phyloP scores from a whole-genome alignment of 1,140 invertebrate genomes.

The Ericerus pela region DNA sequence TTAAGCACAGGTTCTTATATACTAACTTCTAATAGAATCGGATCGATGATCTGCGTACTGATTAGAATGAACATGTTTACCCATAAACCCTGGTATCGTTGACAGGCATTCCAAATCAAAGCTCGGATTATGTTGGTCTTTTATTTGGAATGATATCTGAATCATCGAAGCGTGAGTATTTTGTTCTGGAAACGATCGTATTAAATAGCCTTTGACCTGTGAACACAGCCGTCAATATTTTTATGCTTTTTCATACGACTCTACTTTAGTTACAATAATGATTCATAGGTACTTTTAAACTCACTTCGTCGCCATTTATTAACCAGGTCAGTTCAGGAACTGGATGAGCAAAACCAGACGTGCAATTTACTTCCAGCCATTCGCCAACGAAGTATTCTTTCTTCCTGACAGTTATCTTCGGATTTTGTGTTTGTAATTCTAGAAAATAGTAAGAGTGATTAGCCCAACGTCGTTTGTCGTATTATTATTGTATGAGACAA shows the following conservation, averaged over 20 bases:
- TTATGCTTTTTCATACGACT: not conserved
- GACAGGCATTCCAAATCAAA: constrained; percentile 22
- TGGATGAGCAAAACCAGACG: constrained; percentile 51
- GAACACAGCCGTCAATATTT: not conserved
- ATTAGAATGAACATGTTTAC: constrained; percentile 21
- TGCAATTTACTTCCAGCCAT: constrained; percentile 56
- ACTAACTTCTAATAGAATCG: constrained; percentile 20
- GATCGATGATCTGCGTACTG: constrained; percentile 25
- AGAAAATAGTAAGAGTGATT: too few species aligned
- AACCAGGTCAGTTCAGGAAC: constrained; percentile 65
- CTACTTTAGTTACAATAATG: not conserved
- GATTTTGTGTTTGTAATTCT: constrained; percentile 53
- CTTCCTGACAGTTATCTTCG: constrained; percentile 54
- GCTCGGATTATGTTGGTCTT: constrained; percentile 1
- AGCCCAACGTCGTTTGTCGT: too few species aligned
- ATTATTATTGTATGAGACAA: too few species aligned
- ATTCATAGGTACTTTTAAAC: constrained; percentile 18
- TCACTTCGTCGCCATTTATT: constrained; percentile 63
- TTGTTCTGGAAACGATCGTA: not conserved
- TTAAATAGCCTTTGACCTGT: not conserved
- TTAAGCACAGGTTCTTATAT: too few species aligned
- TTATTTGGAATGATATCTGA: constrained; percentile 3
- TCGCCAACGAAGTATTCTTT: constrained; percentile 48
- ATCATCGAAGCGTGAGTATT: not conserved
- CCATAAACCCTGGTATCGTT: constrained; percentile 25